Percentiles rank a stretch among this genome's conserved stretches.
Evolutionary conservation across 2,888 invertebrate genomes (phyloP).

Genomic region (Cheilosia urbana): DNA sequence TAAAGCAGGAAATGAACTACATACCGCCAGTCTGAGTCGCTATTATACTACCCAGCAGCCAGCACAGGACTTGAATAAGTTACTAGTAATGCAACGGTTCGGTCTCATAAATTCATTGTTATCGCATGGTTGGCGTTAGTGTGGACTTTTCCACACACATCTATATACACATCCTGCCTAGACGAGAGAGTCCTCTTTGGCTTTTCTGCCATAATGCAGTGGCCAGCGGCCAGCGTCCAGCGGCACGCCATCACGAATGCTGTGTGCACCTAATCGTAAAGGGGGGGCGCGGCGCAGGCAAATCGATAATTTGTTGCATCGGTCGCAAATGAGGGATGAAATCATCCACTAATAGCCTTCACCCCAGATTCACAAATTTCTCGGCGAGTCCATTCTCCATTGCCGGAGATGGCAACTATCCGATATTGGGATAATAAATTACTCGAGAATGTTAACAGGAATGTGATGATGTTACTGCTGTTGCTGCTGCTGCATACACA

Average conservation of each 20-base stretch:
- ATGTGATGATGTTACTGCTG: conserved; percentile 50
- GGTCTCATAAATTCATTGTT: conserved; percentile 71
- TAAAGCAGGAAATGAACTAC: conserved; percentile 50
- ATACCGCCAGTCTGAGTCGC: background rate
- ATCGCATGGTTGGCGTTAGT: conserved; percentile 61
- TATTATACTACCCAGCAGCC: background rate
- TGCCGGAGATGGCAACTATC: conserved; percentile 58
- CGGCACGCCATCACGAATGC: conserved; percentile 4
- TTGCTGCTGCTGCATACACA: conserved; percentile 33
- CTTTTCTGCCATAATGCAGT: conserved; percentile 28
- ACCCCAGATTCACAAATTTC: conserved; percentile 61
- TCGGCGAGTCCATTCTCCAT: conserved; percentile 50
- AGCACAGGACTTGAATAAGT: conserved; percentile 37
- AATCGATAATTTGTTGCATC: conserved; percentile 75
- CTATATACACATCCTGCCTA: conserved; percentile 62
- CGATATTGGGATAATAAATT: conserved; percentile 75
- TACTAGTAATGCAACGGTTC: conserved; percentile 54
- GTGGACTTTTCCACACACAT: conserved; percentile 51
- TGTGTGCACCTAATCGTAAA: conserved; percentile 59
- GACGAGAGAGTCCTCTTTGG: conserved; percentile 51
- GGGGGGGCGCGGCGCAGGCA: conserved; percentile 4
- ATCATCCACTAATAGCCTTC: conserved; percentile 73
- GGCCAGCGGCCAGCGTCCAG: conserved; percentile 7
- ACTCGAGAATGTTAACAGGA: conserved; percentile 65
- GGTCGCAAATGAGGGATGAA: conserved; percentile 74